Base-by-base conservation (phyloP, 2,888 invertebrate species). In the Empis stercorea region DNA sequence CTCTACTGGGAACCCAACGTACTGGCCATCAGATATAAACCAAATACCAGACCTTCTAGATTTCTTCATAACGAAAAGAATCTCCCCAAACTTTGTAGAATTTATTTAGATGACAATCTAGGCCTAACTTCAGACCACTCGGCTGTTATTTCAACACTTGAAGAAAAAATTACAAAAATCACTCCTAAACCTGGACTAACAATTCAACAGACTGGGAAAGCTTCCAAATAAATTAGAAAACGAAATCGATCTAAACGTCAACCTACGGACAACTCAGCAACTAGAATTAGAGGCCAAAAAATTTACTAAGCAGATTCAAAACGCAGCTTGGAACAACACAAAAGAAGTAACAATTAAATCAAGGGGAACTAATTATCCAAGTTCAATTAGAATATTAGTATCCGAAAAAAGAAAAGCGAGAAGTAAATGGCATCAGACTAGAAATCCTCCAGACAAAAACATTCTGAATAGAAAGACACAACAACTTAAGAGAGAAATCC, bases 1-100 rank as follows among this genome's bases (percentile, higher is more conserved):
- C 10, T 39, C 30, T 11, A 40, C 48, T 10, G 49, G 47, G 6
- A 38, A 48, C 23, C 46, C 46, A 11, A 50, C 50, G 2, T 46
- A 50, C 42, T 50, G 50, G 48, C 50, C 45, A 11, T 40, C 43
- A 1, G 48, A 47, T 34, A 42, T 10, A 3, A 45, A 37, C 2
- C 45, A 44, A 30, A 44, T 15, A 6, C 50, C 48, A 7, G 50
- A 47, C 16, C 38, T 48, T 10, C 44, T 50, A 14, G 50, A 50
- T 15, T 50, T 50, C 30, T 46, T 30, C 30, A 44, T 46, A 1
- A 30, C 15, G 15, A 46, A 34, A 16, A 27, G 30, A 10, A 42
- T 48, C 13, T 27, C 15, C 2, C 14, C 15, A 10, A 38, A 20
- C 14, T 23, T 36, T 5, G 7, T 43, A 14, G 15, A 27, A 10